Percentiles rank a stretch among this genome's conserved stretches.
Evolutionary conservation across 2,797 vertebrate species (phyloP).

Genomic region (Tapirus indicus): DNA sequence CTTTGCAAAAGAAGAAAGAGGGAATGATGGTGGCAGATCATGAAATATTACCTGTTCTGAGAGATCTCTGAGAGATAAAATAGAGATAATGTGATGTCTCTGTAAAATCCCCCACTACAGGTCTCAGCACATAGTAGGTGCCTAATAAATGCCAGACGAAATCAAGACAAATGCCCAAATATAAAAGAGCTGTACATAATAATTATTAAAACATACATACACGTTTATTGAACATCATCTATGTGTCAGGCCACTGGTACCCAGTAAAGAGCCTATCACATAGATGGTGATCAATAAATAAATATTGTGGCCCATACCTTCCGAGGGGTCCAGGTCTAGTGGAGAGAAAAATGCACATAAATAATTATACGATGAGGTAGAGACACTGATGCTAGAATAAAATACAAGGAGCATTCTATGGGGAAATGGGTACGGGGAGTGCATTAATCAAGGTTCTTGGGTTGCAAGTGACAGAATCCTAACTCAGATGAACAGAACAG

Average conservation of each 20-base stretch:
- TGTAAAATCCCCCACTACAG: not conserved
- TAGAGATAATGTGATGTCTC: not conserved
- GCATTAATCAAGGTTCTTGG: not conserved
- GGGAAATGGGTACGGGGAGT: not conserved
- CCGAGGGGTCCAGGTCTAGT: not conserved
- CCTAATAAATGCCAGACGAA: not conserved
- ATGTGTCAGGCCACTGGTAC: not conserved
- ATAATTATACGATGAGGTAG: not conserved
- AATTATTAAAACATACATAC: not conserved
- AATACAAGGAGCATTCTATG: not conserved
- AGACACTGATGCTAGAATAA: not conserved
- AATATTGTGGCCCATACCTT: not conserved
- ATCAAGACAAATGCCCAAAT: not conserved
- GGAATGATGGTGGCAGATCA: not conserved
- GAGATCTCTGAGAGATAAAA: not conserved
- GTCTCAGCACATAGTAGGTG: not conserved
- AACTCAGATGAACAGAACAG: not conserved
- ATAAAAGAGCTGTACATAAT: not conserved
- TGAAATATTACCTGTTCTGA: constrained; percentile 8
- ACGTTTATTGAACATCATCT: not conserved
- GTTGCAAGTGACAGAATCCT: constrained; percentile 40
- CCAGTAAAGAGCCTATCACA: not conserved
- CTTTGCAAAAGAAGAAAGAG: constrained; percentile 47
- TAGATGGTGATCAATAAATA: not conserved
- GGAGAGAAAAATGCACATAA: constrained; percentile 1